These are phyloP conservation scores for Corythoichthys haematopterus DNA, from an alignment of 2,113 vertebrate species.

Conservation along the genomic window DNA sequence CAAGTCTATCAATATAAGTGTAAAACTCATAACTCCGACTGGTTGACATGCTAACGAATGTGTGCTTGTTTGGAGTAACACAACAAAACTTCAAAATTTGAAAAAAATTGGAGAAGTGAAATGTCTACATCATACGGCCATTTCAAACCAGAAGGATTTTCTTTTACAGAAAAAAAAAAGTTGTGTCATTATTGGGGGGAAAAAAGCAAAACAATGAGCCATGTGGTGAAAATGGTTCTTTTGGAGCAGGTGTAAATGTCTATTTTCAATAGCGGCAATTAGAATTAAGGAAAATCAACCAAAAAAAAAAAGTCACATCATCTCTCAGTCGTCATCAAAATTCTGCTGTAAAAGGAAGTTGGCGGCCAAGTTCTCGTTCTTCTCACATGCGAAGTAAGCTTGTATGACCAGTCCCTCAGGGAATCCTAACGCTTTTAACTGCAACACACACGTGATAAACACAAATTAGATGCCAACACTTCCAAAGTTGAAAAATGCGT, in stretches of 20 bases:
- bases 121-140: neutral
- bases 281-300: slow-evolving; percentile 26
- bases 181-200: neutral
- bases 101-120: slow-evolving; percentile 19
- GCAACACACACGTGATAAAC: slow-evolving; percentile 41
- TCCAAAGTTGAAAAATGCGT: no score
- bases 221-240: slow-evolving; percentile 30
- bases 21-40: neutral
- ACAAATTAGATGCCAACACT: neutral
- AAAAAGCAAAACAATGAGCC: slow-evolving; percentile 45
- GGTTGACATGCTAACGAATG: slow-evolving; percentile 24
- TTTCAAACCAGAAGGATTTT: slow-evolving; percentile 15
- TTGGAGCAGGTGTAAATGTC: slow-evolving; percentile 62
- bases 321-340: slow-evolving; percentile 87
- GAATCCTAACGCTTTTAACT: slow-evolving; percentile 78
- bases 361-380: slow-evolving; percentile 75
- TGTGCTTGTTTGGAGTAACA: neutral
- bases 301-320: slow-evolving; percentile 69
- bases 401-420: slow-evolving; percentile 77
- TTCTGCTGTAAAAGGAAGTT: slow-evolving; percentile 78
- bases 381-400: slow-evolving; percentile 77
- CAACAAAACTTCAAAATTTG: neutral
- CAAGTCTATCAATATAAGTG: neutral
- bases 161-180: slow-evolving; percentile 53
- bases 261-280: slow-evolving; percentile 60